phyloP scores from a whole-genome alignment of 1,140 invertebrate genomes.

The Micrasema minimum region DNA sequence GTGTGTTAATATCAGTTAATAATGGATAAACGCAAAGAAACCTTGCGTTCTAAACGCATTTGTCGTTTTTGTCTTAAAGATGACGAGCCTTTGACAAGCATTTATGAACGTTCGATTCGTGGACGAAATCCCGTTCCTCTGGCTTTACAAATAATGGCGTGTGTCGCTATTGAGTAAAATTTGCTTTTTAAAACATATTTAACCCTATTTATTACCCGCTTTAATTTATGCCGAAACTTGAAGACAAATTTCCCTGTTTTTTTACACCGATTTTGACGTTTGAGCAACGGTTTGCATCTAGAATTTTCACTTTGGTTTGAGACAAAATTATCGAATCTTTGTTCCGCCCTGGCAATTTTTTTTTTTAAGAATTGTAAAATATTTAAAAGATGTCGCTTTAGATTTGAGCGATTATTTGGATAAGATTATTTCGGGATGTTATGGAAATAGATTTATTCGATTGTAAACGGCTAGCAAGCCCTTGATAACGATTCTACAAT shows the following conservation, averaged over 20 bases:
- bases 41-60: constrained; percentile 70
- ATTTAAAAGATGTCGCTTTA: constrained; percentile 43
- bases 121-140: constrained; percentile 71
- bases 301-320: constrained; percentile 41
- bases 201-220: not conserved
- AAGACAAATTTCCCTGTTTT: constrained; percentile 7
- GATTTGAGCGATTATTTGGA: constrained; percentile 13
- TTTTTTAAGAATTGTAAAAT: constrained; percentile 34
- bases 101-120: constrained; percentile 70
- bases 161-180: constrained; percentile 78
- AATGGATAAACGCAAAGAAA: constrained; percentile 72
- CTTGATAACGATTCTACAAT: too few relatives aligned
- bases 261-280: constrained; percentile 18
- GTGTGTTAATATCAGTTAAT: constrained; percentile 44
- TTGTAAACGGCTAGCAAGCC: too few relatives aligned
- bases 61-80: constrained; percentile 78
- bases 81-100: constrained; percentile 70
- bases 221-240: constrained; percentile 20
- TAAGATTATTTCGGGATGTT: not conserved
- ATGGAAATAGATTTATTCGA: too few relatives aligned
- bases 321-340: constrained; percentile 42
- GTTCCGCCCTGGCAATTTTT: constrained; percentile 15
- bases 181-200: not conserved
- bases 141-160: constrained; percentile 79
- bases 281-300: constrained; percentile 36